Evolutionary conservation across 2,888 invertebrate species (phyloP), one percentile per base, ranked within the genome.

Genomic region (Notocelia uddmanniana): DNA sequence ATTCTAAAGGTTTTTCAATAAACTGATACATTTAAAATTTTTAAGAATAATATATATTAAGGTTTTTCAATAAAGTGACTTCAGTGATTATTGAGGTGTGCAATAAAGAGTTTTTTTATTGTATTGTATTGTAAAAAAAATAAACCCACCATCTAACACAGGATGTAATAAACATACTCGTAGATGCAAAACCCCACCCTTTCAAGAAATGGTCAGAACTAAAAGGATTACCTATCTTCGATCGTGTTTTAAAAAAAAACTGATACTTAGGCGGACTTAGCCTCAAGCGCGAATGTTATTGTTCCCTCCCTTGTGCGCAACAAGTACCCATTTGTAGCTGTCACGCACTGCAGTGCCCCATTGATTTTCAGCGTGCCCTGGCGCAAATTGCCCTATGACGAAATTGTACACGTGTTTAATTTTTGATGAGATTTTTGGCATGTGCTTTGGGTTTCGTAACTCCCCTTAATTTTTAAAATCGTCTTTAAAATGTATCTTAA

Each of bases 291-390:
- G n/a, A 26, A 55, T 55, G 55, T 26, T 55, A 55, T 55, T 34
- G 50, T 26, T 19, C 54, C 45, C 48, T 55, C 55, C 55, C 26
- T 55, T 55, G 26, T 26, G 69, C 67, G 87, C 88, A 89, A 89
- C 89, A 89, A 88, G 89, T 89, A 80, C 79, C 85, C 80, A 88
- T 89, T 88, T 87, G 89, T 88, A 84, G 81, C 81, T 85, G 89
- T 87, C 88, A 86, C 79, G 79, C 78, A 72, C 26, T 26, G 55
- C 26, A 55, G 54, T 37, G 41, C 21, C n/a, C 62, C 63, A 62
- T 62, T 62, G 62, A 50, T 62, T 62, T 62, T 48, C 31, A 48
- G 31, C 18, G 48, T 57, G 18, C 57, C 31, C 55, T 11, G 18
- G 48, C 8, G 34, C 50, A 52, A 52, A 52, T 50, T 52, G 50